Evolutionary conservation across 2,888 invertebrate species (phyloP), one percentile per base, ranked within the genome.

Genomic region (Tipula confusa): DNA sequence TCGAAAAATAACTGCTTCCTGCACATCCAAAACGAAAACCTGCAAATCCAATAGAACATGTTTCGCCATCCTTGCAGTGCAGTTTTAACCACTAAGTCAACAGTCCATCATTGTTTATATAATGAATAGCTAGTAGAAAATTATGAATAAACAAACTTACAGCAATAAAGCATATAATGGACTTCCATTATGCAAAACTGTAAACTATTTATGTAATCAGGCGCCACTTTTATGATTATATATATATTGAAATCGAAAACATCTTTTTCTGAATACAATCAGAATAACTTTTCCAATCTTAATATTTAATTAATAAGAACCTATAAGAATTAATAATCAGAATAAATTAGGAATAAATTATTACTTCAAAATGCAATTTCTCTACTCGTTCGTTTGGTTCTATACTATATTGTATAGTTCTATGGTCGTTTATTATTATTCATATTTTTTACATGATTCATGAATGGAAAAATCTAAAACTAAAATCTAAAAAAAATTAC

Each of bases 341-440:
- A 64, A 64, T 64, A 64, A 64, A 64, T 64, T 64, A 64, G 64
- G 24, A 18, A 64, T 64, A 64, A 24, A 64, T 64, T 64, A 64
- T 64, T 64, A 7, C 18, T 24, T 24, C 24, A 64, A 64, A 64
- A 24, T 64, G 64, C 64, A 64, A 9, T 64, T 64, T 64, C 64
- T 9, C 11, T 64, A 24, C 24, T 24, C 1, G 9, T 24, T n/a
- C n/a, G n/a, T 64, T 64, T 1, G 24, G 24, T 64, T 24, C 1
- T 38, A 13, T 31, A 3, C 31, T 43, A 43, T 43, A n/a, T 3
- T 43, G 15, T 64, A 1, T 64, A 64, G 24, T 11, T 64, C 9
- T 64, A 43, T 15, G 15, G 43, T 64, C 64, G 24, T 64, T 43
- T 64, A 64, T 64, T 64, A 24, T 64, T 64, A 64, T 64, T 64